phyloP scores from a whole-genome alignment of 1,140 invertebrate species.

The Oncopodura yosiiana region DNA sequence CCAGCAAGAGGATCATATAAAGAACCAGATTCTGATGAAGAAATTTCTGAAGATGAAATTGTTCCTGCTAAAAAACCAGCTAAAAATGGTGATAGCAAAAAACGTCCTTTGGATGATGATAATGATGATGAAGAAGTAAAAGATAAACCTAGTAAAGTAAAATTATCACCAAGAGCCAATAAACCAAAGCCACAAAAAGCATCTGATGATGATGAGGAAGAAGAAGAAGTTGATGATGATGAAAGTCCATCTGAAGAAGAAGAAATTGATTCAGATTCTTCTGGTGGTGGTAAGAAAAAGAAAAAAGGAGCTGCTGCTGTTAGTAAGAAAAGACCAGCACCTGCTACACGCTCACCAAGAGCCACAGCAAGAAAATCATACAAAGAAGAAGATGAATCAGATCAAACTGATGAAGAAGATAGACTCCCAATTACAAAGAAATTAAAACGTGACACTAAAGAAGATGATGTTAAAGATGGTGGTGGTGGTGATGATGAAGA shows the following conservation, averaged over 20 bases:
- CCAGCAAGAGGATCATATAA: slow-evolving; percentile 8
- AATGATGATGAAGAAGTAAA: slow-evolving; percentile 4
- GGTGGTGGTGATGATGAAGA: too few relatives aligned
- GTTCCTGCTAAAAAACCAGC: background rate
- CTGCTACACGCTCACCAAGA: background rate
- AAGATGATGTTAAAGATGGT: background rate
- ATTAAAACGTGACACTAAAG: too few relatives aligned
- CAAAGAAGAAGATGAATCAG: background rate
- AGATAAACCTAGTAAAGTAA: too few relatives aligned
- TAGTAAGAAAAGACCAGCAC: slow-evolving; percentile 4
- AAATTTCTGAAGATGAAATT: slow-evolving; percentile 17
- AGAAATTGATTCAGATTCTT: background rate
- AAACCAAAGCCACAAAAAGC: background rate
- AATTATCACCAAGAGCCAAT: background rate
- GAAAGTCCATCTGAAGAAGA: slow-evolving; percentile 1
- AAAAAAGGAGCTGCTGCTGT: background rate
- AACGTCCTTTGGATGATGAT: slow-evolving; percentile 3
- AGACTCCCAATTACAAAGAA: too few relatives aligned
- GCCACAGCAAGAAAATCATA: background rate
- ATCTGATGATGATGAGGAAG: slow-evolving; percentile 2
- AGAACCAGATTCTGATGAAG: slow-evolving; percentile 14
- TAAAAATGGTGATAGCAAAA: too few relatives aligned
- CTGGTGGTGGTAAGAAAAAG: slow-evolving; percentile 3
- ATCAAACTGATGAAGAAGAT: background rate
- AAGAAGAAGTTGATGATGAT: slow-evolving; percentile 1